Evolutionary conservation across 2,797 vertebrate species (phyloP).

Genomic region (Sorex maritimensis): DNA sequence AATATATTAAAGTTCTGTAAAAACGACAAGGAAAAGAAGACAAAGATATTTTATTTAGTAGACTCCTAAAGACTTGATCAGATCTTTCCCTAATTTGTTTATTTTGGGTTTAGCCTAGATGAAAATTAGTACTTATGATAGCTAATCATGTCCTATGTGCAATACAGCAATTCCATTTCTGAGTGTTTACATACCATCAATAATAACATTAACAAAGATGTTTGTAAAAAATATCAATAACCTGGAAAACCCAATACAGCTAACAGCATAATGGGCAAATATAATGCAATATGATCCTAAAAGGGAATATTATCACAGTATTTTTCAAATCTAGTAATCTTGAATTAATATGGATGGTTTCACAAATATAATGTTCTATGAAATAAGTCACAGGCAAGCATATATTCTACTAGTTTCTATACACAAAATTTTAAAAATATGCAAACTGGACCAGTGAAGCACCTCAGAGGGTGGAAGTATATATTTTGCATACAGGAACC

Average conservation of each 20-base stretch:
- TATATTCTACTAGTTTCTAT: too few species aligned
- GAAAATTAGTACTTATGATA: background rate
- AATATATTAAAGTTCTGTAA: too few species aligned
- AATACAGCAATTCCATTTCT: background rate
- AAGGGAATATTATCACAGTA: background rate
- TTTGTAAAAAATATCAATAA: conserved; percentile 23
- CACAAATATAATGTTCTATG: conserved; percentile 4
- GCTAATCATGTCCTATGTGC: background rate
- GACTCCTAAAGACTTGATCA: too few species aligned
- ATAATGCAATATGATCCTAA: background rate
- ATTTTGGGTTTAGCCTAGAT: too few species aligned
- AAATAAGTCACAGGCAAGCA: background rate
- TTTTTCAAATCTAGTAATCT: too few species aligned
- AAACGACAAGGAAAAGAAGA: too few species aligned
- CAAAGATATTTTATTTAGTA: too few species aligned
- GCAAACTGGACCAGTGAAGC: too few species aligned
- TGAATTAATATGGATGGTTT: background rate
- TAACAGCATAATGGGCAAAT: background rate
- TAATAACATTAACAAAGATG: conserved; percentile 4
- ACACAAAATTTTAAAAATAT: too few species aligned
- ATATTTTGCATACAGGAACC: too few species aligned
- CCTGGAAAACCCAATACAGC: background rate
- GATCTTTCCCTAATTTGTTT: too few species aligned
- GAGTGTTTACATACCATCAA: background rate
- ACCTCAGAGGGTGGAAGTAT: too few species aligned